Evolutionary conservation across 2,113 vertebrate genomes (phyloP).

Genomic region (Coracopsis vasa): DNA sequence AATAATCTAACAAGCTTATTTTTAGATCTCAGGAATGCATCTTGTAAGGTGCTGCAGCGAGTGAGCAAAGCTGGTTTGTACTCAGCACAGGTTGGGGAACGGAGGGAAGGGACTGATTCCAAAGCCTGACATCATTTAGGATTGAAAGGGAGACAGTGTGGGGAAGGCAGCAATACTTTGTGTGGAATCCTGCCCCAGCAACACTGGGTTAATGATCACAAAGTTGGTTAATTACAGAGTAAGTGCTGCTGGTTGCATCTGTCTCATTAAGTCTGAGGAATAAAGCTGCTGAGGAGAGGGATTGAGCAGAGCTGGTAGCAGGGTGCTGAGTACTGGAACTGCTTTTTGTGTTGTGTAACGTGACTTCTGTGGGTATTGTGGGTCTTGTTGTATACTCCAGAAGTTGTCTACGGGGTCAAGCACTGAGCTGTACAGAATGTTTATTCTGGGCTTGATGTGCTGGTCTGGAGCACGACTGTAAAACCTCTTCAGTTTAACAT

Average conservation of each 20-base stretch:
- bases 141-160: neutral
- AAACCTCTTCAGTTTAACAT: neutral
- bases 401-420: neutral
- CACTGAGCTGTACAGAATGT: neutral
- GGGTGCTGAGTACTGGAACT: neutral
- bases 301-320: neutral
- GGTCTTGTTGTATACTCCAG: neutral
- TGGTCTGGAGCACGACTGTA: neutral
- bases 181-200: constrained; percentile 22
- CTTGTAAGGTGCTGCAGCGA: constrained; percentile 6
- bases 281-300: neutral
- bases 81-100: neutral
- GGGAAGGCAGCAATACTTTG: neutral
- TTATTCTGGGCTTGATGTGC: neutral
- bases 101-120: neutral
- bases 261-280: constrained; percentile 60
- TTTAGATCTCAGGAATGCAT: constrained; percentile 30
- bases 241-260: constrained; percentile 63
- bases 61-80: constrained; percentile 32
- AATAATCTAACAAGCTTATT: constrained; percentile 65
- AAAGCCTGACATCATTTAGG: neutral
- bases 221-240: constrained; percentile 55
- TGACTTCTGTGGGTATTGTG: neutral
- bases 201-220: constrained; percentile 48
- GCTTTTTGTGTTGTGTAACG: neutral